Evolutionary conservation across 2,888 invertebrate species (phyloP).

Genomic region (Myopa testacea): DNA sequence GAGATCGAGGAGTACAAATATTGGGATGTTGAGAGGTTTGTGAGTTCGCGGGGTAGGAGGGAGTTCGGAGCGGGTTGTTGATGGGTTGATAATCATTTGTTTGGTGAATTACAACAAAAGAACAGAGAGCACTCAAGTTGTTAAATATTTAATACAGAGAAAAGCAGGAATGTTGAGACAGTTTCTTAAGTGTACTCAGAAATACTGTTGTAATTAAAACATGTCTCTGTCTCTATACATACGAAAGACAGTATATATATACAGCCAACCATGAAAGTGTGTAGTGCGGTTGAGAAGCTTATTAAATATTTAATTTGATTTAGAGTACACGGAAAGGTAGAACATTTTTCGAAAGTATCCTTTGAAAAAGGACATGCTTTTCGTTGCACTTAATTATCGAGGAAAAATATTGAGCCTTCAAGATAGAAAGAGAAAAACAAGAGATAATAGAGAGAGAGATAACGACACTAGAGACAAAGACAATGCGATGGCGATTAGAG

Average conservation of each 20-base stretch:
- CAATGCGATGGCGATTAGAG: background rate
- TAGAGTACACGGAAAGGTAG: constrained; percentile 8
- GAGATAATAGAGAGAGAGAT: background rate
- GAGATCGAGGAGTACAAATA: no score
- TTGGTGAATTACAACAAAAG: background rate
- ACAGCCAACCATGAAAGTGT: constrained; percentile 1
- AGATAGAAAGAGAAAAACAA: background rate
- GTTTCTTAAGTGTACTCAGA: background rate
- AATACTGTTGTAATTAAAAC: background rate
- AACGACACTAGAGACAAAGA: background rate
- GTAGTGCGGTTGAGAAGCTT: background rate
- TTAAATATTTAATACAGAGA: constrained; percentile 9
- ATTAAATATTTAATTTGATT: constrained; percentile 34
- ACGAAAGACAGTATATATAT: constrained; percentile 1
- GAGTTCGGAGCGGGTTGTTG: no score
- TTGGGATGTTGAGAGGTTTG: no score
- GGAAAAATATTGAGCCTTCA: background rate
- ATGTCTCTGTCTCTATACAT: background rate
- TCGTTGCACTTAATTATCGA: background rate
- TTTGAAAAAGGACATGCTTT: background rate
- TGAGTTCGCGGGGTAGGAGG: no score
- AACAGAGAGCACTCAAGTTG: background rate
- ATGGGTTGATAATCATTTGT: no score
- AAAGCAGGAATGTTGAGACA: background rate
- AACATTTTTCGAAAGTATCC: background rate